phyloP scores from a whole-genome alignment of 1,140 invertebrate genomes.

The Drosophila nasuta region DNA sequence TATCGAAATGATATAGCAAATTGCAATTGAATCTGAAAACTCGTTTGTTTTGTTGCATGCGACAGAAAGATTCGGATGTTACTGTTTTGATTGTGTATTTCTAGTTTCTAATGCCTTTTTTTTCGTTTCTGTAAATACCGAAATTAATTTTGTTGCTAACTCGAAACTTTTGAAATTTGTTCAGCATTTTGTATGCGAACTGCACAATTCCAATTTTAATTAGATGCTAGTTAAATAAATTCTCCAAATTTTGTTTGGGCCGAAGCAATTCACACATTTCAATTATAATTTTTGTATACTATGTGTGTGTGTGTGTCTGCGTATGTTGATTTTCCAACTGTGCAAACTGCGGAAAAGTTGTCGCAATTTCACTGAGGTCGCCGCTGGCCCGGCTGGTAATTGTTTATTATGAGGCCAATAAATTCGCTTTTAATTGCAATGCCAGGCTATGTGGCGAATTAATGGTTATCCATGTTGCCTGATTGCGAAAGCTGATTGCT shows the following conservation, averaged over 20 bases:
- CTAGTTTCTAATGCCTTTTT: constrained; percentile 23
- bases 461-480: constrained; percentile 5
- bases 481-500: not conserved
- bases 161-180: constrained; percentile 2
- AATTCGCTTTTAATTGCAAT: constrained; percentile 33
- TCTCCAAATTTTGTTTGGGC: constrained; percentile 23
- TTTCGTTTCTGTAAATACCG: constrained; percentile 35
- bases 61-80: constrained; percentile 3
- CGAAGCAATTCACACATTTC: constrained; percentile 12
- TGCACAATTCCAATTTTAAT: constrained; percentile 32
- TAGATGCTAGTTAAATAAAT: constrained; percentile 35
- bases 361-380: constrained; percentile 23
- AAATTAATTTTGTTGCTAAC: constrained; percentile 33
- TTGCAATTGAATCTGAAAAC: constrained; percentile 26
- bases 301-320: no score
- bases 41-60: constrained; percentile 37
- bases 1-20: constrained; percentile 30
- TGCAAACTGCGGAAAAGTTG: constrained; percentile 1
- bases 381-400: constrained; percentile 22
- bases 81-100: constrained; percentile 20
- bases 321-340: not conserved
- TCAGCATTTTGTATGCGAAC: constrained; percentile 23
- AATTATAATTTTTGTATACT: constrained; percentile 27
- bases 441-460: not conserved
- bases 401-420: constrained; percentile 21